phyloP scores from a whole-genome alignment of 2,797 vertebrate genomes.

The Lophotriccus pileatus region DNA sequence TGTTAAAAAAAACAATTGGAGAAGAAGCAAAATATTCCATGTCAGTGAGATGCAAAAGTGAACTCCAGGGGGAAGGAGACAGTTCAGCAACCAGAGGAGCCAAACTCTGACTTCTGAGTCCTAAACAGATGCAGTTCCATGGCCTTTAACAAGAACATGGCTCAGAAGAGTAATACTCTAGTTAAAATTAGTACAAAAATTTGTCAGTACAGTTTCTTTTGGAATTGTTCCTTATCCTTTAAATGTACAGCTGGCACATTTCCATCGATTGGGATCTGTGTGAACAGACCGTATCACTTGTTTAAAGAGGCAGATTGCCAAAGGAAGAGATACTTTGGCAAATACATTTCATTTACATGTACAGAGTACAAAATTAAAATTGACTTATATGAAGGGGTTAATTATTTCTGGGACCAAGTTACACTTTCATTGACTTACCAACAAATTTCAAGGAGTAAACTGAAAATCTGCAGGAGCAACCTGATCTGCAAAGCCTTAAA shows the following conservation, averaged over 20 bases:
- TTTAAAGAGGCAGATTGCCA: not conserved
- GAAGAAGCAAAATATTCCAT: not conserved
- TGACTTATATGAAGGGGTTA: not conserved
- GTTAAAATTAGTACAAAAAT: not conserved
- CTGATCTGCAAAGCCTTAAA: not conserved
- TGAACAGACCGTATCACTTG: not conserved
- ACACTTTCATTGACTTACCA: not conserved
- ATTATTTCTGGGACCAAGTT: not conserved
- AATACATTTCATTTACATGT: not conserved
- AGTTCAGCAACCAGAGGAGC: not conserved
- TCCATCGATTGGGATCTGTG: not conserved
- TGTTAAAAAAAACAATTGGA: not conserved
- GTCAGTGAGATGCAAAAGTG: not conserved
- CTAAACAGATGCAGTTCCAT: fast-evolving
- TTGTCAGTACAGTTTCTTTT: not conserved
- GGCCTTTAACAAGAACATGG: not conserved
- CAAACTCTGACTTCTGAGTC: not conserved
- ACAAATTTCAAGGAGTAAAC: not conserved
- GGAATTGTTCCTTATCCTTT: not conserved
- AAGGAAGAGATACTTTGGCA: not conserved
- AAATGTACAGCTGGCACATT: not conserved
- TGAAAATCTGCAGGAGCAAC: fast-evolving
- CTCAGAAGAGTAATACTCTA: not conserved
- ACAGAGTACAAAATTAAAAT: fast-evolving
- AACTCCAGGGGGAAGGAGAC: not conserved